Evolutionary conservation across 2,113 vertebrate species (phyloP).

Genomic region (Redunca redunca): DNA sequence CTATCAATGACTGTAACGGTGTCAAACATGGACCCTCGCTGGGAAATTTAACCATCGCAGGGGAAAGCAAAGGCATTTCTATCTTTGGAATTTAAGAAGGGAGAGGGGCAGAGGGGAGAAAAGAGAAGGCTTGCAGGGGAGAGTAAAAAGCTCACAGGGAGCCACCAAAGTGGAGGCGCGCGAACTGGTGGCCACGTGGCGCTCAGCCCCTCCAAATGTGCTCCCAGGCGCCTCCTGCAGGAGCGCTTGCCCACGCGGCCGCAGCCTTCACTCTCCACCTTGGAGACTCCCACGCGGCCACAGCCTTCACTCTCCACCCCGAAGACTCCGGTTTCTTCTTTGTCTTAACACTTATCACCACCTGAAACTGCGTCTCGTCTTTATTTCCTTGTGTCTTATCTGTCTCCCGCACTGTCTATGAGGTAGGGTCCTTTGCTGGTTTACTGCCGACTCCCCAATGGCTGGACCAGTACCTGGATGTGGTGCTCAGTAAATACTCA

Average conservation of each 20-base stretch:
- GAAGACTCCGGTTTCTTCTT: background rate
- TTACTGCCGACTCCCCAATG: background rate
- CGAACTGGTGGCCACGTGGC: rapidly evolving
- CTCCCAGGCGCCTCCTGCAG: too few species aligned
- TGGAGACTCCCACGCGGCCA: too few species aligned
- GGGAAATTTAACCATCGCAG: background rate
- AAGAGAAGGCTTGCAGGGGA: too few species aligned
- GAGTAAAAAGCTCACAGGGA: background rate
- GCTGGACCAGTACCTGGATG: background rate
- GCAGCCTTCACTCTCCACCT: too few species aligned
- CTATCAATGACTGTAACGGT: background rate
- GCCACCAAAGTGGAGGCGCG: rapidly evolving
- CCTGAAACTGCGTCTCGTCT: background rate
- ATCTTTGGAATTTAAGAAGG: background rate
- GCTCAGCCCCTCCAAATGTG: too few species aligned
- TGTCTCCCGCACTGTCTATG: background rate
- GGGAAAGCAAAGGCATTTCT: background rate
- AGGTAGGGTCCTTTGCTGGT: background rate
- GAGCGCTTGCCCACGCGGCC: too few species aligned
- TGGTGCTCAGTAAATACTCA: background rate
- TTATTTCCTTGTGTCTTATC: background rate
- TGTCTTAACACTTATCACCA: background rate
- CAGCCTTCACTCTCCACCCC: background rate
- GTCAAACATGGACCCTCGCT: background rate
- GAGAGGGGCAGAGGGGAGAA: background rate